These are phyloP conservation scores for Sternarchorhynchus goeldii DNA, from an alignment of 2,797 vertebrate genomes.

Conservation along the genomic window DNA sequence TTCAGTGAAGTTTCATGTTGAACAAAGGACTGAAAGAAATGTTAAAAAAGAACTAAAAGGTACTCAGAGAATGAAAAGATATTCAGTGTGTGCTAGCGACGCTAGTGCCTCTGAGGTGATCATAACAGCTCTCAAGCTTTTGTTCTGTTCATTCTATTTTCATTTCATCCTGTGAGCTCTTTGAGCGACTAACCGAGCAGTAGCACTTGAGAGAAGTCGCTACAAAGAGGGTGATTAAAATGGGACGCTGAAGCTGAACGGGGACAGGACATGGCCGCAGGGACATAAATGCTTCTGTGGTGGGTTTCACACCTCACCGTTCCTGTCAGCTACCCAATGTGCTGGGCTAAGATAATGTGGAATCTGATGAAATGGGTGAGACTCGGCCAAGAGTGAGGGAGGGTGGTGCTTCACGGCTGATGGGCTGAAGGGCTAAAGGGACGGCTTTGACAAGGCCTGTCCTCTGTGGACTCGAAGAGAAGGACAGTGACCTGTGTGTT, in stretches of 20 bases:
- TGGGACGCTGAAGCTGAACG: slow-evolving; percentile 17
- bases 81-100: no score
- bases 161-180: no score
- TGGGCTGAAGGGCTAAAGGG: no score
- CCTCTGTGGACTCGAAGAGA: not conserved
- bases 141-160: no score
- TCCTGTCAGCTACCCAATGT: not conserved
- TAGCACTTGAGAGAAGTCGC: not conserved
- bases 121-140: not conserved
- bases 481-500: not conserved
- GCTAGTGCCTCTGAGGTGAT: not conserved
- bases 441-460: no score
- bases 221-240: not conserved
- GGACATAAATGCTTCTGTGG: not conserved
- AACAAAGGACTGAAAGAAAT: not conserved
- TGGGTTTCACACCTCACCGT: slow-evolving; percentile 2
- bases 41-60: not conserved
- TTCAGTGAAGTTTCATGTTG: not conserved
- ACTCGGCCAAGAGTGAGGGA: not conserved
- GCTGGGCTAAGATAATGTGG: not conserved
- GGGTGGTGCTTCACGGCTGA: no score
- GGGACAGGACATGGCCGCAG: slow-evolving; percentile 9
- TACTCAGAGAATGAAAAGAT: slow-evolving; percentile 3
- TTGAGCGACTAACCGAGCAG: no score
- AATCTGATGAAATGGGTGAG: not conserved